Evolutionary conservation across 2,888 invertebrate genomes (phyloP).

Genomic region (Tubiluchus corallicola): DNA sequence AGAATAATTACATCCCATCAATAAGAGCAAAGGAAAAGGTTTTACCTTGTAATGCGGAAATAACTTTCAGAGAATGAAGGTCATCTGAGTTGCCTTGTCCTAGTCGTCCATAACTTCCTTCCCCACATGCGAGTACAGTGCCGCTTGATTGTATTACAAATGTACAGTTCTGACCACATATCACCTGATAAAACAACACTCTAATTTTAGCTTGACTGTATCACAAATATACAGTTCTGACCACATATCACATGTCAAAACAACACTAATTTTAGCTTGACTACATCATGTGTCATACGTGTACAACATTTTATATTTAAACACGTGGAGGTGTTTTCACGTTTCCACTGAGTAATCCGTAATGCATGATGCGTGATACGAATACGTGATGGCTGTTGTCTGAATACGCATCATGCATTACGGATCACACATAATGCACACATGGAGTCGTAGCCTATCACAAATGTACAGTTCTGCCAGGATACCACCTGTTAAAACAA

Average conservation of each 20-base stretch:
- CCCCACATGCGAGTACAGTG: slow-evolving; percentile 42
- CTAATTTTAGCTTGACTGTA: slow-evolving; percentile 39
- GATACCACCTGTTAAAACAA: no score
- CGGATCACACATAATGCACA: slow-evolving; percentile 35
- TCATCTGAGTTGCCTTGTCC: slow-evolving; percentile 45
- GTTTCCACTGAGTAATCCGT: no score
- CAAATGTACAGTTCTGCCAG: no score
- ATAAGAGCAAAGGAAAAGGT: no score
- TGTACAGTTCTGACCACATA: slow-evolving; percentile 46
- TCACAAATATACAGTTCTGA: slow-evolving; percentile 44
- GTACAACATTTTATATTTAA: no score
- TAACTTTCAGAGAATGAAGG: slow-evolving; percentile 37
- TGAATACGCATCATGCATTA: no score
- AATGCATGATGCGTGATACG: no score
- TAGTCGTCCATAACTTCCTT: slow-evolving; percentile 43
- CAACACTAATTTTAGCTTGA: no score
- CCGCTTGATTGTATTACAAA: slow-evolving; percentile 43
- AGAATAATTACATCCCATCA: no score
- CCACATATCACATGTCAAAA: slow-evolving; percentile 45
- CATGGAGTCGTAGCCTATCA: slow-evolving; percentile 28
- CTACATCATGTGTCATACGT: no score
- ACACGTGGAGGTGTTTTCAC: no score
- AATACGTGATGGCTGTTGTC: no score
- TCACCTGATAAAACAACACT: slow-evolving; percentile 38
- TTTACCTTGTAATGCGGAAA: slow-evolving; percentile 40